Base-by-base conservation (phyloP, 2,888 invertebrate species). In the Epinotia demarniana region DNA sequence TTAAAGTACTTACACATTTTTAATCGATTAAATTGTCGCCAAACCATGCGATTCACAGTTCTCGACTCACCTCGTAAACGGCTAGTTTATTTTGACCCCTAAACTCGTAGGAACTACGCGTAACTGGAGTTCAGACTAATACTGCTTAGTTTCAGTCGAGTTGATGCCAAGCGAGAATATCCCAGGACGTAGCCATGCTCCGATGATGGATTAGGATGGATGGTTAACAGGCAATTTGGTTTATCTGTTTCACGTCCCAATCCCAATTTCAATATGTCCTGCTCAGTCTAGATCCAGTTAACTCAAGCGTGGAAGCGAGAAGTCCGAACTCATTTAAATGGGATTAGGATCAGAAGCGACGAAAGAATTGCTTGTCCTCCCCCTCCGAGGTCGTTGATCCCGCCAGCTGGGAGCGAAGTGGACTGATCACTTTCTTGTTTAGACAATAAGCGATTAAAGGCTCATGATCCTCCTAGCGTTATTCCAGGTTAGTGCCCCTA, bases 391-490 rank as follows among this genome's bases (percentile, higher is more conserved):
- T 23, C 49, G 8, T 23, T n/a, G 27, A 49, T 27, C 16, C 19
- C 63, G 61, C 60, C 60, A 53, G 53, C 53, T 53, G 53, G 60
- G 61, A 19, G 27, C 27, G 64, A 53, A 49, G 64, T 23, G 49
- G 64, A 64, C 43, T 46, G 49, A 64, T 64, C 64, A 49, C 49
- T 64, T 64, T 49, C 64, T 27, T 46, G 23, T 46, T 64, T 64
- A 64, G 63, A 23, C 43, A 46, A 19, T 60, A 19, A 46, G 63
- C 46, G 46, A 49, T 19, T 64, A 64, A 53, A 53, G 63, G 23
- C 46, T 23, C 23, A 23, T 23, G 1, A 23, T 2, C 23, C 23
- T 23, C 23, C 23, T 23, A 23, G 23, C 23, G 23, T 23, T 23
- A 23, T 23, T 23, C 1, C 23, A 1, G 23, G 23, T 23, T 23